Evolutionary conservation across 2,113 vertebrate species (phyloP).

Genomic region (Nothobranchius kuhntae): DNA sequence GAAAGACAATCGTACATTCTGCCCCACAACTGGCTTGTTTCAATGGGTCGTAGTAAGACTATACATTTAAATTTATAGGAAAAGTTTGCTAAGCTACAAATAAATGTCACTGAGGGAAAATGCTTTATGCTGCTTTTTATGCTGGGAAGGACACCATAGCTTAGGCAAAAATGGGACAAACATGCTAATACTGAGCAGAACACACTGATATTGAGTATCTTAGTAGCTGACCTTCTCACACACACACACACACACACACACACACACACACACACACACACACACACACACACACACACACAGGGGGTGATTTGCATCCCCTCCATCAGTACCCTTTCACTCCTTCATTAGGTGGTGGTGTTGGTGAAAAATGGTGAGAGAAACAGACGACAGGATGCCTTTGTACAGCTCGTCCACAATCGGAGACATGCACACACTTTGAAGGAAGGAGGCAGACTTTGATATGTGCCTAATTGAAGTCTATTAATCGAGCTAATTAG

Average conservation of each 20-base stretch:
- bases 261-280: conserved; percentile 14
- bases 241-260: conserved; percentile 8
- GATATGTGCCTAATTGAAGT: conserved; percentile 61
- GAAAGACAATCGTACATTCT: no score
- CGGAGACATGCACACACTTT: conserved; percentile 2
- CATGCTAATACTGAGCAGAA: conserved; percentile 4
- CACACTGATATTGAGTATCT: conserved; percentile 34
- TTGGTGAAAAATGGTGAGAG: conserved; percentile 60
- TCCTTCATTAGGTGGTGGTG: conserved; percentile 66
- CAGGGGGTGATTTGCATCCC: conserved; percentile 37
- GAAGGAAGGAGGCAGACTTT: conserved; percentile 39
- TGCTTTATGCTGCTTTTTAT: neutral
- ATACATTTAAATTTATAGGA: no score
- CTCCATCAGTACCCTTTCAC: conserved; percentile 67
- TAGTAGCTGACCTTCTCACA: conserved; percentile 34
- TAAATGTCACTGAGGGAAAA: no score
- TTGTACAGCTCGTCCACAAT: conserved; percentile 18
- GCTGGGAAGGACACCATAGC: neutral
- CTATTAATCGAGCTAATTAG: conserved; percentile 71
- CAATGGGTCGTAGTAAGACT: no score
- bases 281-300: conserved; percentile 21
- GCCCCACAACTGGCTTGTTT: no score
- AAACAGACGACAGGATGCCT: conserved; percentile 53
- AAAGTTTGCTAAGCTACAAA: no score
- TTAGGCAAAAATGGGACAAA: conserved; percentile 20